Conservation (phyloP, 1,140 invertebrate genomes). For the Archivesica marissinica region DNA sequence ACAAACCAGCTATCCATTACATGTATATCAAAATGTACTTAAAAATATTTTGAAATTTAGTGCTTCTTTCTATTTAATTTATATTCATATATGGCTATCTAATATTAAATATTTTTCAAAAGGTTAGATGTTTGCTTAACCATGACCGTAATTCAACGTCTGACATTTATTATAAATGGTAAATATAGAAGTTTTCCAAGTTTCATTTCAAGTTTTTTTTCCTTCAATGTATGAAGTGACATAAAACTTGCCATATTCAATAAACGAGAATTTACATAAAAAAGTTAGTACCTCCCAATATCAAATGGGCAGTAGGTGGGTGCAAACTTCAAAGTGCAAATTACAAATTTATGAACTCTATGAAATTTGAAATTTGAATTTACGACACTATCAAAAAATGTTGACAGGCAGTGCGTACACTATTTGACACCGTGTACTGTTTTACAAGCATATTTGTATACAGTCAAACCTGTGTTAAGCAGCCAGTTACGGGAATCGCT, state of each 20-base stretch:
- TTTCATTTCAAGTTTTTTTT: constrained; percentile 49
- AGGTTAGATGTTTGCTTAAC: constrained; percentile 37
- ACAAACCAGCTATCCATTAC: not conserved
- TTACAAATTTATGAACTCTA: constrained; percentile 43
- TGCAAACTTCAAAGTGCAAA: constrained; percentile 33
- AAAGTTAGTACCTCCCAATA: constrained; percentile 18
- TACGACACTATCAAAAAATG: constrained; percentile 14
- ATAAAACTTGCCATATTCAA: not conserved
- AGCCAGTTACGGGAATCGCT: too few species aligned
- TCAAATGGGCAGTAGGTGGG: not conserved
- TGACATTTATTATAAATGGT: constrained; percentile 40
- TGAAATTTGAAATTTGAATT: constrained; percentile 62
- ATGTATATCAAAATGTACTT: constrained; percentile 6
- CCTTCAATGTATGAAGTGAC: constrained; percentile 28
- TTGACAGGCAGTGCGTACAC: constrained; percentile 30
- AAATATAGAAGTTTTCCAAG: constrained; percentile 26
- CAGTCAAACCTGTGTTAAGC: too few species aligned
- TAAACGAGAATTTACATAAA: constrained; percentile 53
- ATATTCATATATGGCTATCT: constrained; percentile 6
- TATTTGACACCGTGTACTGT: not conserved
- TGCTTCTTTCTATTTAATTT: not conserved
- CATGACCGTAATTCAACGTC: not conserved
- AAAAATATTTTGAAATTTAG: constrained; percentile 41
- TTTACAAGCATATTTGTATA: too few species aligned
- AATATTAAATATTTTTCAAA: constrained; percentile 16